phyloP scores from a whole-genome alignment of 2,113 vertebrate genomes.

The Lipophrys pholis region DNA sequence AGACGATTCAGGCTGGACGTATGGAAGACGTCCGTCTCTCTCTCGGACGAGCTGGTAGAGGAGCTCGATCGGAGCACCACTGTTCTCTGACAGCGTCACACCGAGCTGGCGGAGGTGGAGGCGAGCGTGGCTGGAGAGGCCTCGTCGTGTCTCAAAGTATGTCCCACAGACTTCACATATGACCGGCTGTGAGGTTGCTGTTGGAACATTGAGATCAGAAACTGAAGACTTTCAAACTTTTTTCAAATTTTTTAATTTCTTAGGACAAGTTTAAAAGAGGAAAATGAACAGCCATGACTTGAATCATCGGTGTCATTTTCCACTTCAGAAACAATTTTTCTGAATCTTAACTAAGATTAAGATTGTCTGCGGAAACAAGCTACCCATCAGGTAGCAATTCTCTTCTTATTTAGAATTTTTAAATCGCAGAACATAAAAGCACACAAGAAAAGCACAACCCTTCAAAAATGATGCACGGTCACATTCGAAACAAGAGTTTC shows the following conservation, averaged over 20 bases:
- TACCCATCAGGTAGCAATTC: too few relatives aligned
- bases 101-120: constrained; percentile 93
- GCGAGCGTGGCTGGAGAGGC: constrained; percentile 92
- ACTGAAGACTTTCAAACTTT: background rate
- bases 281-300: too few relatives aligned
- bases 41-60: constrained; percentile 90
- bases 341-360: too few relatives aligned
- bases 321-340: too few relatives aligned
- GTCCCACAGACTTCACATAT: constrained; percentile 91
- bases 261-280: background rate
- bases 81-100: constrained; percentile 89
- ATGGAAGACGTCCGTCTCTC: constrained; percentile 72
- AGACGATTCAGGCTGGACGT: constrained; percentile 39
- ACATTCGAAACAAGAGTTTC: too few relatives aligned
- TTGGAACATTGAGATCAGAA: constrained; percentile 14
- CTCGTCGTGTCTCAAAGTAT: constrained; percentile 91
- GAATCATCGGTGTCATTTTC: too few relatives aligned
- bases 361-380: too few relatives aligned
- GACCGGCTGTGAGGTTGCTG: constrained; percentile 50
- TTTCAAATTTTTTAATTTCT: background rate
- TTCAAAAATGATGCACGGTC: too few relatives aligned
- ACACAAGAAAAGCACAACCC: too few relatives aligned
- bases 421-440: too few relatives aligned
- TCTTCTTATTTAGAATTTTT: too few relatives aligned
- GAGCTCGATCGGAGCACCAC: constrained; percentile 91